Evolutionary conservation across 2,797 vertebrate species (phyloP).

Genomic region (Notoglanidium macrostoma): DNA sequence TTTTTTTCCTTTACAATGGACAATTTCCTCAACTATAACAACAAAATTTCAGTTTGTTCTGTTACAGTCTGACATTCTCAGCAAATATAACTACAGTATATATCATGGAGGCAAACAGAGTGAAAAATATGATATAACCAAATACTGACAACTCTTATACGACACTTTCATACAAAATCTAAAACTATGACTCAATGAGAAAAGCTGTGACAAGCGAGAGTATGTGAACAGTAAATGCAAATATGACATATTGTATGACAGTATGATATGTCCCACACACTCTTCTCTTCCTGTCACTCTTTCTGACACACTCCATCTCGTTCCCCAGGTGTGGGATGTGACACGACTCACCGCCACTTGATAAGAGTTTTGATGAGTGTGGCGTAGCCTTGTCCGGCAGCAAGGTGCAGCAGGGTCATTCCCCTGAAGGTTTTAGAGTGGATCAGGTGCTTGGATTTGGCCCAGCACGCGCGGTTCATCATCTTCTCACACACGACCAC

Average conservation of each 20-base stretch:
- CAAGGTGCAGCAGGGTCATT: slow-evolving; percentile 97
- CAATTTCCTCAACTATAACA: background rate
- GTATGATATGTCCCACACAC: background rate
- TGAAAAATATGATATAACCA: background rate
- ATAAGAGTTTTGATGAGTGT: slow-evolving; percentile 99
- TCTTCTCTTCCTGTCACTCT: background rate
- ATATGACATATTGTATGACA: background rate
- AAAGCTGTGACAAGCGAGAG: background rate
- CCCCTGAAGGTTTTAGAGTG: slow-evolving; percentile 98
- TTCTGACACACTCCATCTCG: background rate
- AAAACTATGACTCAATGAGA: background rate
- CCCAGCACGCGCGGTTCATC: slow-evolving; percentile 99
- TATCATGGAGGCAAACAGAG: background rate
- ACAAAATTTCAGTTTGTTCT: background rate
- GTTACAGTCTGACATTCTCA: background rate
- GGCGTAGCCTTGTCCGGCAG: slow-evolving; percentile 96
- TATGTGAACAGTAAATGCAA: background rate
- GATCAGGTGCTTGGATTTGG: slow-evolving; percentile 98
- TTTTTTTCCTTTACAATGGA: background rate
- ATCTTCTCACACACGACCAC: slow-evolving; percentile 99
- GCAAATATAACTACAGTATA: background rate
- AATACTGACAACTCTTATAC: background rate
- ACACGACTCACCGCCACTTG: slow-evolving; percentile 91
- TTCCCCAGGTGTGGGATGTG: background rate
- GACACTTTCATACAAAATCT: background rate